Evolutionary conservation across 2,113 vertebrate genomes (phyloP), one percentile per base, ranked within the genome.

Genomic region (Prinia subflava): DNA sequence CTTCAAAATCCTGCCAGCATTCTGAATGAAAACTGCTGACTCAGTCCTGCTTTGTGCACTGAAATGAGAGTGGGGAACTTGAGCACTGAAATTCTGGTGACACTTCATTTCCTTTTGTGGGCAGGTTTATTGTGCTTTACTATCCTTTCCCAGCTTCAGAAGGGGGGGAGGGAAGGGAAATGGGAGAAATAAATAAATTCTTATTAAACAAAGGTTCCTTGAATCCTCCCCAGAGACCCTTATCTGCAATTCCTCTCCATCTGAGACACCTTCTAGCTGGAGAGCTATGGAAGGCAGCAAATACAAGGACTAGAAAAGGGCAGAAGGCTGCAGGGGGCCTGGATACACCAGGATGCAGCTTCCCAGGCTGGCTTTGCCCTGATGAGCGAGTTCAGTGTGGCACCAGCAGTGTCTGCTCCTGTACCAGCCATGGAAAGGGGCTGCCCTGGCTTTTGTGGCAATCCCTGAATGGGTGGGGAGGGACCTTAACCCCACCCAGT

Each of bases 61-160:
- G 73, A 77, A 67, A 41, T 44, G n/a, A 80, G 82, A 87, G 62
- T 47, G 14, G 86, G 79, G 67, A 94, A 73, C 13, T 11, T 47
- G 59, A 41, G 55, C 74, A 69, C 46, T 33, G 42, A 55, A 90
- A 81, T 73, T 62, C 39, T 77, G 86, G 63, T 73, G 85, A 83
- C 86, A 55, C 77, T 73, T 92, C 20, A 53, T 57, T 93, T 93
- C 67, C 71, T 76, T 71, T 75, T 87, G 22, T 90, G 17, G 57
- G 71, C 37, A 88, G 19, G 11, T 39, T 93, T 62, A 23, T 57
- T 59, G 25, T 47, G 42, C 39, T 74, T 81, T 84, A 15, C 35
- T 65, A 16, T 20, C 21, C 8, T 84, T 90, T 57, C 44, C 23
- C 23, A 46, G n/a, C 41, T 65, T 88, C 31, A 35, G 50, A 83